A percentile compares a stretch with the other conserved stretches of the same genome.
Evolutionary conservation across 2,888 invertebrate genomes (phyloP).

Genomic region (Cylindroiulus punctatus): DNA sequence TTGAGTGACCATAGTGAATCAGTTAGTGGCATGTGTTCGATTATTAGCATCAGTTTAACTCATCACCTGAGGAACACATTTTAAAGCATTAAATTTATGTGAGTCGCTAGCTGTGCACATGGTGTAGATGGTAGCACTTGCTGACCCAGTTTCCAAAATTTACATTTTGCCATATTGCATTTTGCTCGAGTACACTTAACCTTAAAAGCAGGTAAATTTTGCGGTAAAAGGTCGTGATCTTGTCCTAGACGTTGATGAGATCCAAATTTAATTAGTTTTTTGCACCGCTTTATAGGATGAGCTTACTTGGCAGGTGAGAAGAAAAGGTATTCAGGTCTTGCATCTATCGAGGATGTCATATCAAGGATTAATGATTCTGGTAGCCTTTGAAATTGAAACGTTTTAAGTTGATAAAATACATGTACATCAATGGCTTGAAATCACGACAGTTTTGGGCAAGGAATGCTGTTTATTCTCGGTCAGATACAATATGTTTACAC

Average conservation of each 20-base stretch:
- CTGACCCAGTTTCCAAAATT: not conserved
- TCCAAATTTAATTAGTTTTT: slow-evolving; percentile 31
- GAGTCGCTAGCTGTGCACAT: no score
- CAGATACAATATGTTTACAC: no score
- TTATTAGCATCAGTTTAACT: no score
- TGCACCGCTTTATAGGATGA: not conserved
- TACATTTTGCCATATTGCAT: slow-evolving; percentile 16
- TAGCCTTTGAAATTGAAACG: slow-evolving; percentile 2
- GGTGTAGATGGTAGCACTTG: no score
- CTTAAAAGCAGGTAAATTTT: slow-evolving; percentile 13
- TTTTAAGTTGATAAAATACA: no score
- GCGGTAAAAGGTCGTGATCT: not conserved
- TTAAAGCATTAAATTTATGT: no score
- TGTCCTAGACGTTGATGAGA: not conserved
- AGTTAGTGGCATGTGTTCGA: no score
- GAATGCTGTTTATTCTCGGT: no score
- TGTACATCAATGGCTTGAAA: no score
- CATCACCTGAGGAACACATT: no score
- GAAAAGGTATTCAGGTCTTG: not conserved
- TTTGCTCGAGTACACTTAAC: not conserved
- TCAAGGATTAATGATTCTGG: not conserved
- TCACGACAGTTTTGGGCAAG: no score
- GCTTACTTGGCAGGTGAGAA: not conserved
- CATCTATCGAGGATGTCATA: slow-evolving; percentile 20
- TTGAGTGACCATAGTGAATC: no score